Evolutionary conservation across 1,140 invertebrate genomes (phyloP), one percentile per base, ranked within the genome.

Genomic region (Anagrus nilaparvatae): DNA sequence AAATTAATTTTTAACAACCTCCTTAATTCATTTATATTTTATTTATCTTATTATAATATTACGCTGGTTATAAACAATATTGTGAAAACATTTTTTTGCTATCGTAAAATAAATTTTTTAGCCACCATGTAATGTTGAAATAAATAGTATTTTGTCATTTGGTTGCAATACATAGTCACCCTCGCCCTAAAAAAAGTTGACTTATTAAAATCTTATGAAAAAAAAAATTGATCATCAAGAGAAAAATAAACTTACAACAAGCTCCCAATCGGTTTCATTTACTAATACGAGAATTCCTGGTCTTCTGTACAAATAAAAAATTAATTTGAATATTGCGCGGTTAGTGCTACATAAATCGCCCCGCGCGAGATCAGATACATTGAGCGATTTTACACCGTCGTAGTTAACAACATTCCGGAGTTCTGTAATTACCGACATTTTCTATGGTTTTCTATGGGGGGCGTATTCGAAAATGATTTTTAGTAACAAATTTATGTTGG

Each of bases 261-360:
- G 63, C 68, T 96, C 90, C 91, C 91, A 97, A 61, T 97, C 92
- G 1, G 80, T 73, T 52, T 95, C 90, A 59, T 97, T 96, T 6
- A 97, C 75, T 3, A 97, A 63, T 4, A 96, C 89, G 24, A 97
- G 65, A 51, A 96, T 95, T 25, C 92, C 92, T 6, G 91, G 90
- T 41, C 91, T 71, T 17, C 88, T 89, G 39, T 58, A 76, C 46
- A 63, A 30, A 19, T 18, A 18, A 34, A 34, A 6, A 31, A 8
- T n/a, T n/a, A n/a, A n/a, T n/a, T n/a, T n/a, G n/a, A n/a, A n/a
- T n/a, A n/a, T n/a, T n/a, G n/a, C n/a, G n/a, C n/a, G n/a, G n/a
- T n/a, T n/a, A n/a, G n/a, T n/a, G n/a, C n/a, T n/a, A n/a, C n/a
- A n/a, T n/a, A n/a, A n/a, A n/a, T n/a, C n/a, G n/a, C n/a, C n/a